These are phyloP conservation scores for Myotis vivesi DNA, from an alignment of 2,797 vertebrate species.

Conservation along the genomic window DNA sequence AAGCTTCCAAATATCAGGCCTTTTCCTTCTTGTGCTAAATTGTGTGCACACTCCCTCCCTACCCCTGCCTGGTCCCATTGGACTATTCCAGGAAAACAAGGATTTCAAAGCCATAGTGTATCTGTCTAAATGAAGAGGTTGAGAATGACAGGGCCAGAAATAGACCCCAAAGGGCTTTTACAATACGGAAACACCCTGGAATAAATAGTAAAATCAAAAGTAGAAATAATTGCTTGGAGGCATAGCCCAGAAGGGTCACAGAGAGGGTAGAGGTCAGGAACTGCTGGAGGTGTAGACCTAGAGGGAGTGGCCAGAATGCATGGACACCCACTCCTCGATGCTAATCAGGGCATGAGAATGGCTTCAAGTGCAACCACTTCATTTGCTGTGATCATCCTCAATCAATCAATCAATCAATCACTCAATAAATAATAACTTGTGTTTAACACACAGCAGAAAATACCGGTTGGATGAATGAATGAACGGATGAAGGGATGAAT, in stretches of 20 bases:
- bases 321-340: background rate
- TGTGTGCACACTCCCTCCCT: background rate
- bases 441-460: background rate
- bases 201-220: background rate
- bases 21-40: background rate
- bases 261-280: background rate
- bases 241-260: background rate
- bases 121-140: background rate
- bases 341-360: background rate
- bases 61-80: background rate
- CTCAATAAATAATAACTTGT: background rate
- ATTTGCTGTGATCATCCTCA: background rate
- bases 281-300: fast-evolving
- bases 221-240: background rate
- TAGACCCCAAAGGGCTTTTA: background rate
- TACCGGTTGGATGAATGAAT: background rate
- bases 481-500: background rate
- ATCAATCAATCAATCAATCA: too few species aligned
- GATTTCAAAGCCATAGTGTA: background rate
- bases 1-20: background rate
- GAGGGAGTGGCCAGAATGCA: background rate
- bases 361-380: background rate
- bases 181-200: background rate
- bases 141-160: background rate
- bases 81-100: background rate